Conservation (phyloP, 1,140 invertebrate genomes). For the Apis cerana region DNA sequence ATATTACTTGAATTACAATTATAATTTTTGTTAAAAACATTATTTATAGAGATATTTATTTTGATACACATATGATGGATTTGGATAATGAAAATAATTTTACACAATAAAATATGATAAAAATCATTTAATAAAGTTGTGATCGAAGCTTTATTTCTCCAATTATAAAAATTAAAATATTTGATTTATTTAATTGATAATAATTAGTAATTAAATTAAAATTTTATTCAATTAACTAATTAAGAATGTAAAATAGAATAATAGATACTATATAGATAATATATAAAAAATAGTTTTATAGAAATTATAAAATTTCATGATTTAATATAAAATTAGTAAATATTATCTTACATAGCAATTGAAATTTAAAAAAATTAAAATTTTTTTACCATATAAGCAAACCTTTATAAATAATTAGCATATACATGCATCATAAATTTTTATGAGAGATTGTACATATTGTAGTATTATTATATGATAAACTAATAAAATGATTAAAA, state of each 20-base stretch:
- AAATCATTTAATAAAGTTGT: not conserved
- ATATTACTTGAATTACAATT: not conserved
- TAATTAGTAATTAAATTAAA: no score
- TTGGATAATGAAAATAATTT: not conserved
- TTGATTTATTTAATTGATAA: no score
- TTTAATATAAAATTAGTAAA: not conserved
- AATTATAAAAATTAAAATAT: not conserved
- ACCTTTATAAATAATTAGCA: no score
- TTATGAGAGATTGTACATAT: no score
- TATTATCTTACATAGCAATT: not conserved
- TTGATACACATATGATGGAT: not conserved
- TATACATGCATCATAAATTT: no score
- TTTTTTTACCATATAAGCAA: no score
- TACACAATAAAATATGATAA: not conserved
- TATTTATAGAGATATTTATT: not conserved
- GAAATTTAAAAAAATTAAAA: no score
- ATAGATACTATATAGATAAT: not conserved
- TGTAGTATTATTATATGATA: no score
- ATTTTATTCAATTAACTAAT: no score
- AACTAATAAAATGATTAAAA: no score
- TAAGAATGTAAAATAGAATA: not conserved
- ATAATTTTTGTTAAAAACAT: constrained; percentile 1
- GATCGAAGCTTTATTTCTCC: not conserved
- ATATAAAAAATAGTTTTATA: no score
- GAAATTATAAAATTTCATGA: no score